phyloP scores from a whole-genome alignment of 1,140 invertebrate species.

The Brachionus koreanus region DNA sequence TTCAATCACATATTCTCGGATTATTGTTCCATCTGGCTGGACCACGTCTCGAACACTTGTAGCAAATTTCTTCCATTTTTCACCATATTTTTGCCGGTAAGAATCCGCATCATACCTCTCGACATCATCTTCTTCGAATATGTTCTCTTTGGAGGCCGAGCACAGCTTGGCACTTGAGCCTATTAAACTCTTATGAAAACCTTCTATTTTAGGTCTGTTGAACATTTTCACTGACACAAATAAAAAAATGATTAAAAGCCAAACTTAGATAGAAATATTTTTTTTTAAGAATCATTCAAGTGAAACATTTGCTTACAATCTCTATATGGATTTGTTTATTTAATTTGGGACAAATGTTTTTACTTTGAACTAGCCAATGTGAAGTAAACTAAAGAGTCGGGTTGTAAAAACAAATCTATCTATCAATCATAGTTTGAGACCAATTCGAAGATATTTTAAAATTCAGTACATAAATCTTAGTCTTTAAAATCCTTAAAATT shows the following conservation, averaged over 20 bases:
- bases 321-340: not conserved
- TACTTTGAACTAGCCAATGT: not conserved
- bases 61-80: conserved; percentile 43
- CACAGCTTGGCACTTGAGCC: not conserved
- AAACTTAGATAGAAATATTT: not conserved
- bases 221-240: conserved; percentile 11
- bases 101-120: conserved; percentile 17
- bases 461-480: not conserved
- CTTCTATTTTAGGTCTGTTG: not conserved
- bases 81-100: conserved; percentile 34
- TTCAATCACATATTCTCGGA: conserved; percentile 44
- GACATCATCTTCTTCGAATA: conserved; percentile 37
- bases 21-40: conserved; percentile 42
- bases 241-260: not conserved
- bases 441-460: not conserved
- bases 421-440: not conserved
- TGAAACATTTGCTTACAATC: not conserved
- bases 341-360: conserved; percentile 8
- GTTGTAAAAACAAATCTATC: not conserved
- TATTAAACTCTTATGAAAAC: not conserved
- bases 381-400: not conserved
- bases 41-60: conserved; percentile 1
- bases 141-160: conserved; percentile 12
- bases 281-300: not conserved
- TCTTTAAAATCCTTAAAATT: not conserved